A percentile compares a stretch with the other conserved stretches of the same genome.
Conservation (phyloP, 1,140 invertebrate genomes). For the Drosophila kepulauana region DNA sequence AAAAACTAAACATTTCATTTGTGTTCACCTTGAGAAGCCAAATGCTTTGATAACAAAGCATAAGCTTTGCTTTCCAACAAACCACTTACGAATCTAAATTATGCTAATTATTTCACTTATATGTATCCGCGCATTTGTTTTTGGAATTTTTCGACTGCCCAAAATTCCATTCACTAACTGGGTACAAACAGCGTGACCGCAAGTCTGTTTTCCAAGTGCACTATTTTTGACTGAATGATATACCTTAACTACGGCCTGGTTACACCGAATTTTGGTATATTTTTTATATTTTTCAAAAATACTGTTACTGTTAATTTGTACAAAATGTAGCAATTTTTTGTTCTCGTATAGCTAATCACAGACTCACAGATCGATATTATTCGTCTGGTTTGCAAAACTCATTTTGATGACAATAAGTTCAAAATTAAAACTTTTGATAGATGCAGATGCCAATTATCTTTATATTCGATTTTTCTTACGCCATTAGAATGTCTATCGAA, state of each 20-base stretch:
- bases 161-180: conserved; percentile 56
- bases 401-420: no score
- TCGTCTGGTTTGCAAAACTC: no score
- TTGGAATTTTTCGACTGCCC: conserved; percentile 57
- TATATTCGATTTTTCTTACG: no score
- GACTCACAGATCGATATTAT: no score
- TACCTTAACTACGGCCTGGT: not conserved
- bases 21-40: conserved; percentile 36
- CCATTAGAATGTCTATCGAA: no score
- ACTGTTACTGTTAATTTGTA: no score
- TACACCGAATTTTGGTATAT: not conserved
- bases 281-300: no score
- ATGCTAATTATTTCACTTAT: conserved; percentile 40
- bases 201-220: not conserved
- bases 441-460: no score
- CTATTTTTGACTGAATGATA: not conserved
- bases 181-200: conserved; percentile 9
- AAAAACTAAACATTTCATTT: conserved; percentile 44
- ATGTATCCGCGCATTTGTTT: conserved; percentile 49
- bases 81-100: conserved; percentile 46
- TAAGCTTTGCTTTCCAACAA: conserved; percentile 27
- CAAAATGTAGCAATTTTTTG: no score
- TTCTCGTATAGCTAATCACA: no score
- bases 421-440: no score
- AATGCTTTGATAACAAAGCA: conserved; percentile 32